A percentile compares a stretch with the other conserved stretches of the same genome.
These are phyloP conservation scores for Chalcis sispes DNA, from an alignment of 2,888 invertebrate species.

Conservation along the genomic window DNA sequence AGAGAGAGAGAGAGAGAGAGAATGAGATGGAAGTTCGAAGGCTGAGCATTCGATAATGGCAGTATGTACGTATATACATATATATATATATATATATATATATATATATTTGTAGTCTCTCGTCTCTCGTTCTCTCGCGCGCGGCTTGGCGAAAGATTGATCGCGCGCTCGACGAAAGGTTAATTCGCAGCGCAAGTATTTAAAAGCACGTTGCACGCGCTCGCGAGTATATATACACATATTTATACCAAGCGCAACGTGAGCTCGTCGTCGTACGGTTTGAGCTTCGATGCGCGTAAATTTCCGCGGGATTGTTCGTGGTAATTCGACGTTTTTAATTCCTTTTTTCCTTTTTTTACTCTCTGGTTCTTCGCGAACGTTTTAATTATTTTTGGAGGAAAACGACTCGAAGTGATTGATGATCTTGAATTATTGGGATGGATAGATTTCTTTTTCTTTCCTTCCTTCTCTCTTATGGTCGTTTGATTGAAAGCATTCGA, in stretches of 20 bases:
- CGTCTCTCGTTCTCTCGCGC: neutral
- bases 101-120: no score
- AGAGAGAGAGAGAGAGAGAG: no score
- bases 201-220: constrained; percentile 29
- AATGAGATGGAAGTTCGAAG: no score
- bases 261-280: no score
- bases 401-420: no score
- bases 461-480: no score
- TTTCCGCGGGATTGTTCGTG: constrained; percentile 16
- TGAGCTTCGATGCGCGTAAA: constrained; percentile 25
- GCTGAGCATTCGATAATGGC: constrained; percentile 24
- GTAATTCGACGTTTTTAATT: constrained; percentile 12
- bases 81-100: no score
- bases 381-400: constrained; percentile 34
- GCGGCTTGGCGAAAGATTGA: constrained; percentile 67
- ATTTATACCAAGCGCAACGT: no score
- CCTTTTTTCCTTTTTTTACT: neutral
- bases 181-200: constrained; percentile 66
- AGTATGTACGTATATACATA: neutral
- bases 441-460: no score
- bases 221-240: neutral
- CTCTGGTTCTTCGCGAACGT: neutral
- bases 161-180: constrained; percentile 70
- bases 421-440: no score
- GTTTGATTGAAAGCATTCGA: no score